Conservation (phyloP, 2,888 invertebrate genomes). For the Mesopsocus fuscifrons region DNA sequence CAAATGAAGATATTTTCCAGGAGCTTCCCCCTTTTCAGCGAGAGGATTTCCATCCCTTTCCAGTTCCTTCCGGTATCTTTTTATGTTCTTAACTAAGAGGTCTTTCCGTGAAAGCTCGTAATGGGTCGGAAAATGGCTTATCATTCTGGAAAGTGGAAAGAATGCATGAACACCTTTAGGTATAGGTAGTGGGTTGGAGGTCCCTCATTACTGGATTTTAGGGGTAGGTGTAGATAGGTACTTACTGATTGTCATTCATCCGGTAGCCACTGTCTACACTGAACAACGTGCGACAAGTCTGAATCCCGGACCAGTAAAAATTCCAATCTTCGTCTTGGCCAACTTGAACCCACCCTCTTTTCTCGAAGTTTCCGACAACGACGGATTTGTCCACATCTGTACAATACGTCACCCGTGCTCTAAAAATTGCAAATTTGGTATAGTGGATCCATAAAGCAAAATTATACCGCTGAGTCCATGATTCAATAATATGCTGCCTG, state of each 20-base stretch:
- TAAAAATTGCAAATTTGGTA: slow-evolving; percentile 15
- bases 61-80: slow-evolving; percentile 78
- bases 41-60: slow-evolving; percentile 76
- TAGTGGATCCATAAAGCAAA: too few species aligned
- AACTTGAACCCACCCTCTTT: slow-evolving; percentile 76
- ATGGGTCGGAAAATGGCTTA: slow-evolving; percentile 93
- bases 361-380: slow-evolving; percentile 77
- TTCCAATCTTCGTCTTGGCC: slow-evolving; percentile 89
- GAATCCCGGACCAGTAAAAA: slow-evolving; percentile 81
- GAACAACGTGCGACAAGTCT: slow-evolving; percentile 78
- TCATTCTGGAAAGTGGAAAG: slow-evolving; percentile 36
- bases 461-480: too few species aligned
- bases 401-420: slow-evolving; percentile 42
- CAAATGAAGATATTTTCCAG: slow-evolving; percentile 55
- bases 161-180: not conserved
- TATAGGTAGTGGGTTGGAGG: not conserved
- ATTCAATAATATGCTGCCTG: too few species aligned
- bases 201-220: too few species aligned
- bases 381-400: slow-evolving; percentile 91
- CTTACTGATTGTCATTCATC: slow-evolving; percentile 79
- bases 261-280: slow-evolving; percentile 83
- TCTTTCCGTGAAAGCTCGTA: slow-evolving; percentile 92
- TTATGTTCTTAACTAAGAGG: slow-evolving; percentile 87
- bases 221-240: too few species aligned
- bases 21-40: slow-evolving; percentile 61